Conservation (phyloP, 2,797 vertebrate genomes). For the Novumbra hubbsi region DNA sequence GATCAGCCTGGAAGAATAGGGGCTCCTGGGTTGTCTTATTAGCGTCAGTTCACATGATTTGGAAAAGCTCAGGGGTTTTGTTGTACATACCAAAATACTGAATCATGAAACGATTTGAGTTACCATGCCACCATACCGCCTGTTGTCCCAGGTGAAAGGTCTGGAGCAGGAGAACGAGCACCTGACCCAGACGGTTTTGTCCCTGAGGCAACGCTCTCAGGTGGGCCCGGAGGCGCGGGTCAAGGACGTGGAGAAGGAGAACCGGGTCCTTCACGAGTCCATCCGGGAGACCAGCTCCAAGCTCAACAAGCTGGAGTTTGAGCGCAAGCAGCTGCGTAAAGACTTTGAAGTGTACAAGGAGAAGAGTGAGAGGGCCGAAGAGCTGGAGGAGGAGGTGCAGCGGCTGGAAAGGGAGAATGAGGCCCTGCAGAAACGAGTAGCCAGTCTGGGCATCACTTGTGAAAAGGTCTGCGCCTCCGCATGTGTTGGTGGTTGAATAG, state of each 20-base stretch:
- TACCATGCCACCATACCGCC: neutral
- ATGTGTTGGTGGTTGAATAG: neutral
- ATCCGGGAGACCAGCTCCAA: constrained; percentile 93
- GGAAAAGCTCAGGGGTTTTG: neutral
- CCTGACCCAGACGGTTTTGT: constrained; percentile 86
- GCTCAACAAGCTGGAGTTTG: constrained; percentile 92
- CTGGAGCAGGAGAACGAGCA: constrained; percentile 95
- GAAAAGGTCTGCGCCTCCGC: constrained; percentile 79
- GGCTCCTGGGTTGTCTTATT: neutral
- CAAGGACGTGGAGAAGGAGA: constrained; percentile 96
- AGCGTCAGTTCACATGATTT: neutral
- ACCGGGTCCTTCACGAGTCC: constrained; percentile 93
- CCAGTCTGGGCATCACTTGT: constrained; percentile 89
- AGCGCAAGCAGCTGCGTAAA: constrained; percentile 87
- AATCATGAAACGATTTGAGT: neutral
- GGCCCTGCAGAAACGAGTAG: constrained; percentile 88
- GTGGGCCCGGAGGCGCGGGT: constrained; percentile 92
- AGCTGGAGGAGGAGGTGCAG: constrained; percentile 85
- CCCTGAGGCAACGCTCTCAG: constrained; percentile 90
- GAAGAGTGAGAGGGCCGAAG: constrained; percentile 88
- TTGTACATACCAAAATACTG: neutral
- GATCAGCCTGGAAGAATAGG: neutral
- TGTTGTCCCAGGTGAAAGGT: constrained; percentile 81
- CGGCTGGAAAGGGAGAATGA: constrained; percentile 91
- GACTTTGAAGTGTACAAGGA: constrained; percentile 92